Base-by-base conservation (phyloP, 2,797 vertebrate genomes). In the Atherinosoma microstoma region DNA sequence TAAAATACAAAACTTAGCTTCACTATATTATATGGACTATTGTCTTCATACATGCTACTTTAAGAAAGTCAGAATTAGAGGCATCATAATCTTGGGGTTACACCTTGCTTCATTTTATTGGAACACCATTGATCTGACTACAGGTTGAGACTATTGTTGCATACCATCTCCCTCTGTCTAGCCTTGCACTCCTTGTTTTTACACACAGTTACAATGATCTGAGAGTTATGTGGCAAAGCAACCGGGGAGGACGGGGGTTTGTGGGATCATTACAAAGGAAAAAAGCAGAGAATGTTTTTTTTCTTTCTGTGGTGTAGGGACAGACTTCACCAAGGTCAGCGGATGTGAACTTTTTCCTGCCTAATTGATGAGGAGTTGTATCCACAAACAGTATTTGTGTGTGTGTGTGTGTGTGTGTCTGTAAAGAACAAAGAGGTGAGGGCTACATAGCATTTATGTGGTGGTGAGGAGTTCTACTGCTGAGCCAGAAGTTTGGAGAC, bases 401-500 rank as follows among this genome's bases (percentile, higher is more conserved):
- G 32, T 32, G 32, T 32, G 32, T 32, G 32, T 32, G 40, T 58
- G 8, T 38, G 1, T 29, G 35, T 57, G 9, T 58, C 34, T 54
- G 75, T 53, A 7, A 40, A 49, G 61, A 35, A 24, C 49, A 24
- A 58, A 49, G 36, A 5, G 9, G 34, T 51, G 15, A 70, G 67
- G 60, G 6, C 32, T 61, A 60, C 54, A 72, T 73, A 67, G 75
- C 59, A 73, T 35, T 13, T 34, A 64, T 54, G 30, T 34, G 47
- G 57, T 15, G 58, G 63, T 64, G 18, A 58, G 47, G 63, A 74
- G 64, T 67, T 84, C 59, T 32, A 84, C 73, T 45, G 75, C 89
- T 76, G 70, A 57, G 73, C 58, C 67, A 58, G 75, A 85, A 78
- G 61, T 76, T 83, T 74, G 76, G 38, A 24, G 18, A 69, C 62